These are phyloP conservation scores for Ochlodes sylvanus DNA, from an alignment of 2,888 invertebrate genomes.

Conservation along the genomic window DNA sequence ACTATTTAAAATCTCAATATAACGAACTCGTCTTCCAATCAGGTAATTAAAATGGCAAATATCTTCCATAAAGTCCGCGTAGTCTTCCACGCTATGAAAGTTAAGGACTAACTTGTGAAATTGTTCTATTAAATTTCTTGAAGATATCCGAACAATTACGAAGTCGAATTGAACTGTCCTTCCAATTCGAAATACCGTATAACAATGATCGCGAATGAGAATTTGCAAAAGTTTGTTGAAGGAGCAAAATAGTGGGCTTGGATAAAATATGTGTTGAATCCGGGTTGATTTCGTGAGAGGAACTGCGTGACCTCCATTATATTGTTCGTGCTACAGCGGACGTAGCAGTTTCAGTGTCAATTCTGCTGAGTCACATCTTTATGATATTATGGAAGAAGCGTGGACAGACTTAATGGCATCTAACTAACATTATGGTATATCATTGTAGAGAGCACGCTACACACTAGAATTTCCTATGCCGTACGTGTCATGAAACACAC, in stretches of 20 bases:
- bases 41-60: not conserved
- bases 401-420: not conserved
- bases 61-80: not conserved
- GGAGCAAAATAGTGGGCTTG: slow-evolving; percentile 1
- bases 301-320: slow-evolving; percentile 8
- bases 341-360: not conserved
- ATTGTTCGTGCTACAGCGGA: not conserved
- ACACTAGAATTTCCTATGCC: too few relatives aligned
- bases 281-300: slow-evolving; percentile 23
- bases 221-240: slow-evolving; percentile 11
- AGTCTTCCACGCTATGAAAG: not conserved
- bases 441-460: too few relatives aligned
- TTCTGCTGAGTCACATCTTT: not conserved
- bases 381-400: not conserved
- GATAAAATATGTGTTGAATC: slow-evolving; percentile 26
- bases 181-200: slow-evolving; percentile 9
- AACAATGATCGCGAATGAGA: slow-evolving; percentile 17
- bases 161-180: slow-evolving; percentile 20
- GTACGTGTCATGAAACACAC: too few relatives aligned
- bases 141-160: slow-evolving; percentile 17
- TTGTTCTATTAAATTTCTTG: slow-evolving; percentile 12
- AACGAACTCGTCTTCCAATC: not conserved
- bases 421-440: not conserved
- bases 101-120: slow-evolving; percentile 4
- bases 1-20: too few relatives aligned